A percentile compares a stretch with the other conserved stretches of the same genome.
Conservation (phyloP, 2,888 invertebrate genomes). For the Holacanthella duospinosa region DNA sequence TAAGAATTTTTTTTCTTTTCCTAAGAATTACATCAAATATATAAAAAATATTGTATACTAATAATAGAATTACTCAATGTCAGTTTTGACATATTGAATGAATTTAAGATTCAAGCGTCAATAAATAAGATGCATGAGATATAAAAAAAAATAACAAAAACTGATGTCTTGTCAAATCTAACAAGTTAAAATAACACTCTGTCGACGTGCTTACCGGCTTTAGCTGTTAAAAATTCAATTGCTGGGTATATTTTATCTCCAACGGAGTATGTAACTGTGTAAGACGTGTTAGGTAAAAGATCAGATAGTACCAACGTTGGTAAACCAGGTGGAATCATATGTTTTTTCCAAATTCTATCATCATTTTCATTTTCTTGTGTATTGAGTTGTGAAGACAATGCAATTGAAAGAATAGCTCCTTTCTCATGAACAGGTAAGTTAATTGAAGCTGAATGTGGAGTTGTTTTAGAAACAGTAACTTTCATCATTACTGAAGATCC, state of each 20-base stretch:
- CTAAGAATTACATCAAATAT: no score
- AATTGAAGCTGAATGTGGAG: conserved; percentile 31
- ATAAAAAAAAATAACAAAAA: no score
- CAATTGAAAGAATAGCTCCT: conserved; percentile 34
- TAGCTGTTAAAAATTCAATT: conserved; percentile 20
- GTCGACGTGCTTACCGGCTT: conserved; percentile 5
- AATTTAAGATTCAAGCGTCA: no score
- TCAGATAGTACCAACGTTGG: conserved; percentile 31
- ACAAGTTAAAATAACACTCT: no score
- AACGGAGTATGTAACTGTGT: conserved; percentile 33
- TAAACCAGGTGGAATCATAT: conserved; percentile 31
- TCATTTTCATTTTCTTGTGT: conserved; percentile 22
- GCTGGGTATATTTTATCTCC: conserved; percentile 25
- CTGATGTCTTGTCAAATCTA: no score
- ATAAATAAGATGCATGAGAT: no score
- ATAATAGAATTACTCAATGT: no score
- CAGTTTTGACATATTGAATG: no score
- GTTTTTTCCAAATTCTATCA: conserved; percentile 29
- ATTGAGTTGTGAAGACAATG: conserved; percentile 25
- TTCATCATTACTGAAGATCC: conserved; percentile 9
- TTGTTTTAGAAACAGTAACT: conserved; percentile 29
- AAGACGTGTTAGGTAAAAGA: conserved; percentile 29
- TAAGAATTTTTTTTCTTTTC: no score
- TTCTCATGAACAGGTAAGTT: conserved; percentile 29
- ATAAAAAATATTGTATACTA: no score